Percentiles rank a stretch among this genome's conserved stretches.
phyloP scores from a whole-genome alignment of 2,888 invertebrate species.

The Meteorus colon region DNA sequence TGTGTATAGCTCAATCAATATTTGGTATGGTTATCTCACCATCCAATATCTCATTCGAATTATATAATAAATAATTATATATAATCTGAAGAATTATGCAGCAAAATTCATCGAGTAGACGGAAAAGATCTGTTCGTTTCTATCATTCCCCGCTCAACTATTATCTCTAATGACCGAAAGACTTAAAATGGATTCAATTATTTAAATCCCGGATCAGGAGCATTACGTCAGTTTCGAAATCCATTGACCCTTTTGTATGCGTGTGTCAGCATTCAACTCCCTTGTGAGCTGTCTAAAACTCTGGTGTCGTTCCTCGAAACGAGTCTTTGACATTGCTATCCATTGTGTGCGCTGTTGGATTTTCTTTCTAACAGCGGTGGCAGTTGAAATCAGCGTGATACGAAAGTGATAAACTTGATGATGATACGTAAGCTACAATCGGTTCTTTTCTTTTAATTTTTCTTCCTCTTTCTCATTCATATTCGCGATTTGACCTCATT shows the following conservation, averaged over 20 bases:
- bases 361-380: conserved; percentile 48
- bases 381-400: conserved; percentile 35
- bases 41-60: too few species aligned
- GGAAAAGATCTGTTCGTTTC: not conserved
- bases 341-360: conserved; percentile 51
- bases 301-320: conserved; percentile 30
- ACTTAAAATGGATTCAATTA: conserved; percentile 26
- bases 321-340: conserved; percentile 40
- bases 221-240: conserved; percentile 37
- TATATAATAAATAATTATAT: too few species aligned
- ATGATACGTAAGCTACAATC: conserved; percentile 25
- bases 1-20: too few species aligned
- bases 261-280: conserved; percentile 40
- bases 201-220: conserved; percentile 32
- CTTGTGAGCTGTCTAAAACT: conserved; percentile 34
- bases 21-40: too few species aligned
- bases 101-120: too few species aligned
- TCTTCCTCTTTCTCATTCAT: not conserved
- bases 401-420: conserved; percentile 42
- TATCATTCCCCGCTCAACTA: not conserved
- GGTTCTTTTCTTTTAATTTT: conserved; percentile 16
- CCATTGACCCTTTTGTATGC: conserved; percentile 40
- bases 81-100: too few species aligned
- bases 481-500: conserved; percentile 19
- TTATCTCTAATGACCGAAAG: conserved; percentile 11